A percentile compares a stretch with the other conserved stretches of the same genome.
Evolutionary conservation across 1,140 invertebrate genomes (phyloP).

Genomic region (Vollenhovia emeryi): DNA sequence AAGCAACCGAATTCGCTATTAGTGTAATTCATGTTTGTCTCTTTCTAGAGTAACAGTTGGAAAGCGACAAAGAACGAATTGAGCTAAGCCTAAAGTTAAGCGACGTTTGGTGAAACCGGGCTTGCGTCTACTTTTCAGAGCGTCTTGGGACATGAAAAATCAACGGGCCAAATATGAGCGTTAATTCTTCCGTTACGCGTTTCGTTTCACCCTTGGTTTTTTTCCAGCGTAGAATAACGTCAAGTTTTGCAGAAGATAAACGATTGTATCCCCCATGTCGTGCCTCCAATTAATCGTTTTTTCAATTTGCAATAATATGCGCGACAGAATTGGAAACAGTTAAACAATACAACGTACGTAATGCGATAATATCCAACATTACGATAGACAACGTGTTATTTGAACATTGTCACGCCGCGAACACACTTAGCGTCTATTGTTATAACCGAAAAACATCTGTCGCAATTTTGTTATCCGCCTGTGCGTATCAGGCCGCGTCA

Average conservation of each 20-base stretch:
- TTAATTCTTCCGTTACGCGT: not conserved
- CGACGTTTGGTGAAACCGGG: too few relatives aligned
- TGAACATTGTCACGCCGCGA: conserved; percentile 1
- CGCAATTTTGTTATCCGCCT: conserved; percentile 28
- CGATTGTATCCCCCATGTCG: not conserved
- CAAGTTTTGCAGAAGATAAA: not conserved
- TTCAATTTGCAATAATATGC: not conserved
- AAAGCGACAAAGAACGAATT: too few relatives aligned
- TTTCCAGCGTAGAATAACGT: not conserved
- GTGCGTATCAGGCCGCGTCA: not conserved
- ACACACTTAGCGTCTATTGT: conserved; percentile 17
- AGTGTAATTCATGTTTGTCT: too few relatives aligned
- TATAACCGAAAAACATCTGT: conserved; percentile 30
- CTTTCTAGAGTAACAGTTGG: too few relatives aligned
- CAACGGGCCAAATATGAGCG: not conserved
- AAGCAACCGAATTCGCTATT: too few relatives aligned
- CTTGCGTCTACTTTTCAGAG: too few relatives aligned
- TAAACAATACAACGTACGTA: not conserved
- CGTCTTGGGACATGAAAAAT: not conserved
- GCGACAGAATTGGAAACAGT: not conserved
- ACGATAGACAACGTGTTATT: not conserved
- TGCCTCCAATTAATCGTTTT: conserved; percentile 7
- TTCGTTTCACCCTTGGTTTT: not conserved
- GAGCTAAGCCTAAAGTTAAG: too few relatives aligned
- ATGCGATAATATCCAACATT: conserved; percentile 12